A percentile compares a stretch with the other conserved stretches of the same genome.
phyloP scores from a whole-genome alignment of 1,140 invertebrate genomes.

The Archegozetes longisetosus region DNA sequence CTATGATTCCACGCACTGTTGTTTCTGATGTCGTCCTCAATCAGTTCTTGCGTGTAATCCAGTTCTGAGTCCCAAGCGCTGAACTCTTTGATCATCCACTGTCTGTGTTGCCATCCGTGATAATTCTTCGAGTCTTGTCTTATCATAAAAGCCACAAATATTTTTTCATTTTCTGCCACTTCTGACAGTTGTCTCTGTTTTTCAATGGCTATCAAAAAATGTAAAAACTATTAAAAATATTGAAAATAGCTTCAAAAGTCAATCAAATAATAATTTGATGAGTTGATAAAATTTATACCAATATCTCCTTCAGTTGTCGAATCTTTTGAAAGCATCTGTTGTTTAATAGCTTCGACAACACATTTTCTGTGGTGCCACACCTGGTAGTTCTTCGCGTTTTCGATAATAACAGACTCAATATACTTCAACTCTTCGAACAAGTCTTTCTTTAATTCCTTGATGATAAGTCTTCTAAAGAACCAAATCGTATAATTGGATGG shows the following conservation, averaged over 20 bases:
- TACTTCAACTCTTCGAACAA: slow-evolving; percentile 67
- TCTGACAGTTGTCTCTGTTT: neutral
- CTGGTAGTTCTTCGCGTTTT: slow-evolving; percentile 97
- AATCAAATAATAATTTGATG: too few relatives aligned
- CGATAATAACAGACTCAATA: slow-evolving; percentile 59
- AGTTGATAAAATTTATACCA: too few relatives aligned
- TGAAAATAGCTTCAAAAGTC: too few relatives aligned
- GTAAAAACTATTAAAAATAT: too few relatives aligned
- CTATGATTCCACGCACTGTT: slow-evolving; percentile 99
- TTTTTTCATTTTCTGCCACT: slow-evolving; percentile 58
- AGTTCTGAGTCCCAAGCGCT: slow-evolving; percentile 68
- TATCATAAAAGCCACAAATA: slow-evolving; percentile 62
- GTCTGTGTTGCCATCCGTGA: slow-evolving; percentile 92
- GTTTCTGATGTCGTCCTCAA: slow-evolving; percentile 70
- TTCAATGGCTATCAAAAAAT: too few relatives aligned
- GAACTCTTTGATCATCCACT: slow-evolving; percentile 53
- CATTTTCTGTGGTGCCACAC: slow-evolving; percentile 74
- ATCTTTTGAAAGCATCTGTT: neutral
- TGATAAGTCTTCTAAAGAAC: slow-evolving; percentile 75
- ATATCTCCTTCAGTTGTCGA: neutral
- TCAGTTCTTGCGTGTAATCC: slow-evolving; percentile 57
- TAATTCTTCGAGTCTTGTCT: slow-evolving; percentile 90
- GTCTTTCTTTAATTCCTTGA: slow-evolving; percentile 57
- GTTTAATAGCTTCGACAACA: slow-evolving; percentile 67
- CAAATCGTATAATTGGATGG: slow-evolving; percentile 97